Conservation (phyloP, 2,888 invertebrate species). For the Eurytoma adleriae region DNA sequence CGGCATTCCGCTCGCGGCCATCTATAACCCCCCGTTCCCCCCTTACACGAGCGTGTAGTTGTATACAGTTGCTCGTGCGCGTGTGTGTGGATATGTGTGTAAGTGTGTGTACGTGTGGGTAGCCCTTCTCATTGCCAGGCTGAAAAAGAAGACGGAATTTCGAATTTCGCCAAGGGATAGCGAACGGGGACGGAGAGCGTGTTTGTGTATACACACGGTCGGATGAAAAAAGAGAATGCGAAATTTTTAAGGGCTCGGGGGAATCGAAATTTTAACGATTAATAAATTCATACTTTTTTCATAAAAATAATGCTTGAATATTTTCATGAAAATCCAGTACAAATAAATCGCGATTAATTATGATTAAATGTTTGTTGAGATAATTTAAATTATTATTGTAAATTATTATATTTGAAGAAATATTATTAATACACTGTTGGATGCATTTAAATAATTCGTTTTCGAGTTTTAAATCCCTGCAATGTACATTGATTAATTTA, state of each 20-base stretch:
- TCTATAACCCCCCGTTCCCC: constrained; percentile 16
- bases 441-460: no score
- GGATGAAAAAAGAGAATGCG: neutral
- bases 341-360: no score
- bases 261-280: no score
- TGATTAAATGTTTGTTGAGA: no score
- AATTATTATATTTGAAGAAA: no score
- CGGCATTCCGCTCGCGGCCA: constrained; percentile 48
- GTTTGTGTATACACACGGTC: neutral
- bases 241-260: neutral
- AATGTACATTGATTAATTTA: no score
- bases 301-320: no score
- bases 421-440: no score
- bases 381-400: no score
- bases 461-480: no score
- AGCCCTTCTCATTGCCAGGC: neutral
- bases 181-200: neutral
- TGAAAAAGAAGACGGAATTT: constrained; percentile 4
- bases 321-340: no score
- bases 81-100: neutral
- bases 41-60: neutral
- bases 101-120: neutral
- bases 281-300: no score
- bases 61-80: neutral
- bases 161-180: neutral